These are phyloP conservation scores for Camponotus vicinus DNA, from an alignment of 1,140 invertebrate genomes.

Conservation along the genomic window DNA sequence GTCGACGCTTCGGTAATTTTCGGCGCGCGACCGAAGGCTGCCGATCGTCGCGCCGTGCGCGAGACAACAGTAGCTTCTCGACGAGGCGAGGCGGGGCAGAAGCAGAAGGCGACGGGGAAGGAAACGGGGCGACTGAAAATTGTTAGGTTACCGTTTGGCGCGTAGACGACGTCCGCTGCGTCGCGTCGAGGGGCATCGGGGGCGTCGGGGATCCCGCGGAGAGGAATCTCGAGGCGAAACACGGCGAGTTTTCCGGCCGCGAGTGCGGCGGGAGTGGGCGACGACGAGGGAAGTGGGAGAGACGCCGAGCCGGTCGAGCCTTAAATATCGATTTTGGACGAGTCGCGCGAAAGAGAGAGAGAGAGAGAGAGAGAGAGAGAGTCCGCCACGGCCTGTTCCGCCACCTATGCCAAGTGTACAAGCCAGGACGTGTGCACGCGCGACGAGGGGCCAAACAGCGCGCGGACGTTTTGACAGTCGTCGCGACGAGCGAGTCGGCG, in stretches of 20 bases:
- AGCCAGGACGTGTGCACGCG: slow-evolving; percentile 7
- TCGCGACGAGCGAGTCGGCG: background rate
- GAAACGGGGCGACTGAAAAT: background rate
- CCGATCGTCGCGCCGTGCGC: slow-evolving; percentile 59
- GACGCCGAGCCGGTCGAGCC: slow-evolving; percentile 76
- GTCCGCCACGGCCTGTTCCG: slow-evolving; percentile 60
- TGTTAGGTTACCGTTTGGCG: background rate
- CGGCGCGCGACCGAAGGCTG: slow-evolving; percentile 65
- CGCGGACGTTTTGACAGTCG: background rate
- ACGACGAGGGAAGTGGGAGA: slow-evolving; percentile 56
- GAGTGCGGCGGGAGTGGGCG: slow-evolving; percentile 64
- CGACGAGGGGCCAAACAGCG: background rate
- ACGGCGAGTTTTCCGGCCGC: slow-evolving; percentile 33
- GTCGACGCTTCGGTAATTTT: slow-evolving; percentile 66
- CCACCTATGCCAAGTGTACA: slow-evolving; percentile 27
- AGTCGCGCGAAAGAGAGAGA: slow-evolving; percentile 62
- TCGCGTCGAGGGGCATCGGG: no score
- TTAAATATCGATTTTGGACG: slow-evolving; percentile 82
- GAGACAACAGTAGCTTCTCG: slow-evolving; percentile 46
- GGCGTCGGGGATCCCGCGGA: background rate
- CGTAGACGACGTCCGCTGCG: no score
- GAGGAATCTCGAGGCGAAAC: no score
- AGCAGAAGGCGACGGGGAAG: no score
- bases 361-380: no score
- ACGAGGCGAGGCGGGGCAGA: slow-evolving; percentile 1